Percentiles rank a stretch among this genome's conserved stretches.
Conservation (phyloP, 2,797 vertebrate species). For the Macropodus opercularis region DNA sequence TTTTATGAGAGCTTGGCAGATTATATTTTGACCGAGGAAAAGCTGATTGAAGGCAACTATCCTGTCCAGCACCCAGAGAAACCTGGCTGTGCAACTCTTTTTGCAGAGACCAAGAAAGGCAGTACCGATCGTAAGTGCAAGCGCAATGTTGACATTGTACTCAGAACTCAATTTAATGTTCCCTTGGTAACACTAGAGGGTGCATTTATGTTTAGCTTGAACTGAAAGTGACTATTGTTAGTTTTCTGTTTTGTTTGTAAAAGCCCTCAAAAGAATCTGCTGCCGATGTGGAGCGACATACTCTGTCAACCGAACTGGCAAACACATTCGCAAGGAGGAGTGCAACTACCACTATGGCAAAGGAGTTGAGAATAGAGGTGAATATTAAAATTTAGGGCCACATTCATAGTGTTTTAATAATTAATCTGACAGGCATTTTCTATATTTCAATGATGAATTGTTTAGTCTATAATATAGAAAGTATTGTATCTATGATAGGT, state of each 20-base stretch:
- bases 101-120: slow-evolving; percentile 69
- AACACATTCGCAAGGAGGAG: slow-evolving; percentile 82
- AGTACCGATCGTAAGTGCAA: slow-evolving; percentile 75
- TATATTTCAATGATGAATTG: too few species aligned
- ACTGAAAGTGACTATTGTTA: too few species aligned
- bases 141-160: rapidly evolving
- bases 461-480: neutral
- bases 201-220: too few species aligned
- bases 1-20: slow-evolving; percentile 82
- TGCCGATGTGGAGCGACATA: slow-evolving; percentile 84
- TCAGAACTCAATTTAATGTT: neutral
- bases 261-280: slow-evolving; percentile 84
- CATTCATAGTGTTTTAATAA: neutral
- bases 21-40: slow-evolving; percentile 81
- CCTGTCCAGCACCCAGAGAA: slow-evolving; percentile 80
- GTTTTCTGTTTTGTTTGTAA: slow-evolving; percentile 11
- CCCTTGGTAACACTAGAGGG: too few species aligned
- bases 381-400: neutral
- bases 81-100: slow-evolving; percentile 75
- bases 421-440: neutral
- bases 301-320: slow-evolving; percentile 79
- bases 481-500: too few species aligned
- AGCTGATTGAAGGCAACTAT: slow-evolving; percentile 81
- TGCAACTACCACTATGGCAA: slow-evolving; percentile 86
- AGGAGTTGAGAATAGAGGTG: slow-evolving; percentile 81